Base-by-base conservation (phyloP, 1,140 invertebrate genomes). In the Heliconius hermathena region DNA sequence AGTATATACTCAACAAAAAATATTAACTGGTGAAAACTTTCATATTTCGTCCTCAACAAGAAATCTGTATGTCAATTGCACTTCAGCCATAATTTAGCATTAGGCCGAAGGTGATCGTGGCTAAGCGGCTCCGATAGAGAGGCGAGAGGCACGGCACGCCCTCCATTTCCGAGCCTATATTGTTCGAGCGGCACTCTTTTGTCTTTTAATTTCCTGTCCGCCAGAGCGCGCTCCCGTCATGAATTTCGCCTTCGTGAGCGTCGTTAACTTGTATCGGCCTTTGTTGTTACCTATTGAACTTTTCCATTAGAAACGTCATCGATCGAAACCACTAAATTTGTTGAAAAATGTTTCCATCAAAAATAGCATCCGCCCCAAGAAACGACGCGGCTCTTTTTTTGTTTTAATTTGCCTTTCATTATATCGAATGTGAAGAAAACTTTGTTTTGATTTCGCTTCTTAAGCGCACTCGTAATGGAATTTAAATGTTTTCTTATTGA, bases 121-220 rank as follows among this genome's bases (percentile, higher is more conserved):
- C 75, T 83, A 79, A 82, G 81, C 82, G 80, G 80, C 76, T 80
- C 52, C 78, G 71, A 82, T 85, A 81, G 82, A 83, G 78, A 79
- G 72, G 74, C 74, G 72, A 82, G 82, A 87, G 84, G 82, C 85
- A 79, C 81, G 87, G 86, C 87, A 88, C 87, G 88, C 90, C 90
- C 87, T 90, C 89, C 86, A 92, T 93, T 94, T 92, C 90, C 91
- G 91, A 91, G 84, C 82, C 89, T 89, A 91, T 90, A 89, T 90
- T 91, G 89, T 91, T 89, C 87, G 82, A 85, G 86, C 90, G 85
- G 88, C 83, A 91, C 87, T 93, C 93, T 94, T 93, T 94, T 94
- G 93, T 94, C 92, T 93, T 93, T 93, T 93, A 93, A 94, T 94
- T 93, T 94, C 93, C 93, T 93, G 91, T 88, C 89, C 86, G 87